Conservation (phyloP, 2,113 vertebrate species). For the Columba livia region DNA sequence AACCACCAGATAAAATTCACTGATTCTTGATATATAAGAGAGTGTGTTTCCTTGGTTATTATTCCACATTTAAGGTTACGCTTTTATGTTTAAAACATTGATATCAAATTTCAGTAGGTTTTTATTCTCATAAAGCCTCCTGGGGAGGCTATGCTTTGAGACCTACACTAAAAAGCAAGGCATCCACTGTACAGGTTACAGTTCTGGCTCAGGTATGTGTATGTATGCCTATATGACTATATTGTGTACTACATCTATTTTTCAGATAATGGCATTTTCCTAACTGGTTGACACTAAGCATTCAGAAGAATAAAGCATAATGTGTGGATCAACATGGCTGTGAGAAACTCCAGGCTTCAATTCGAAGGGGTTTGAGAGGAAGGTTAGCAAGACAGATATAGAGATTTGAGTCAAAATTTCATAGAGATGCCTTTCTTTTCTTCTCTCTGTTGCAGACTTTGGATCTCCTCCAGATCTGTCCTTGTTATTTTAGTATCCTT, state of each 20-base stretch:
- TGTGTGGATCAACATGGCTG: fast-evolving
- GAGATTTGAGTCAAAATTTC: not conserved
- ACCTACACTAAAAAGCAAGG: not conserved
- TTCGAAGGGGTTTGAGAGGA: not conserved
- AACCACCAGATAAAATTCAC: not conserved
- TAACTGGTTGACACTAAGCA: not conserved
- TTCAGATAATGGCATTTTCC: not conserved
- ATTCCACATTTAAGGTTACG: not conserved
- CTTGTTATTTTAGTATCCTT: not conserved
- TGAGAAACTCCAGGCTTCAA: not conserved
- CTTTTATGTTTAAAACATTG: not conserved
- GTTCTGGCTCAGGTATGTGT: not conserved
- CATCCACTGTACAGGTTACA: not conserved
- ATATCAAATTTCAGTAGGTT: not conserved
- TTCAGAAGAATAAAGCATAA: not conserved
- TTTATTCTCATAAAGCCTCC: not conserved
- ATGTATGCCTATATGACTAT: not conserved
- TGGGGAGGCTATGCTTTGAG: not conserved
- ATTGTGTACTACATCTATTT: not conserved
- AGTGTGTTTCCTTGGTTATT: not conserved
- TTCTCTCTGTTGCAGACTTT: not conserved
- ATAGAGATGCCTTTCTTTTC: not conserved
- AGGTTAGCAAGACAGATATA: fast-evolving
- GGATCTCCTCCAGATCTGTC: not conserved
- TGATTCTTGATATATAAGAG: not conserved